These are phyloP conservation scores for Listronotus bonariensis DNA, from an alignment of 1,140 invertebrate species.

Conservation along the genomic window DNA sequence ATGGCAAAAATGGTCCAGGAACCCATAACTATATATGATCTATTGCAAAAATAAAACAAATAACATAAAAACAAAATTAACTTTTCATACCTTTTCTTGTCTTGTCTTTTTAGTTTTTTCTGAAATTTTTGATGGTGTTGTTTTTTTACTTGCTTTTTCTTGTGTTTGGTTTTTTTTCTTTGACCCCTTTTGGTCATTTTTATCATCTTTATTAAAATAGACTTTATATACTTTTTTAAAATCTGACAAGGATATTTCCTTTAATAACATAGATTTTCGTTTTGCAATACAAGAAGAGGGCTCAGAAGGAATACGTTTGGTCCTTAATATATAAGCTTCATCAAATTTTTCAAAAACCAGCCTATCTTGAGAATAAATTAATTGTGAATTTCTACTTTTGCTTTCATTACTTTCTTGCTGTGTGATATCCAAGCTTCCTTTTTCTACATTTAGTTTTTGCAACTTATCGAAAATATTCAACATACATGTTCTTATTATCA, in stretches of 20 bases:
- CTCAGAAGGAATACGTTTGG: constrained; percentile 18
- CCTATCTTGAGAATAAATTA: constrained; percentile 18
- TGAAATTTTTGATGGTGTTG: no score
- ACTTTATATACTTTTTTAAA: constrained; percentile 15
- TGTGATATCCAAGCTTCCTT: not conserved
- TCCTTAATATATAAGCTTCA: constrained; percentile 34
- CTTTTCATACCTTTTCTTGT: no score
- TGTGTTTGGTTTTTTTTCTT: no score
- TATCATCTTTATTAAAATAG: not conserved
- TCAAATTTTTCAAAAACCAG: constrained; percentile 41
- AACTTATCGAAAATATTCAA: constrained; percentile 29
- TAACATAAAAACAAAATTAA: no score
- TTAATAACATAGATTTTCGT: constrained; percentile 9
- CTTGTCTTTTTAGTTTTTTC: no score
- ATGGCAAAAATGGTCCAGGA: no score
- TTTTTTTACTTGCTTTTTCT: no score
- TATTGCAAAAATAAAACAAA: no score
- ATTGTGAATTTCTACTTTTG: not conserved
- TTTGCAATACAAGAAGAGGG: not conserved
- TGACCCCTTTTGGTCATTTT: no score
- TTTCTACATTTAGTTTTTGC: constrained; percentile 9
- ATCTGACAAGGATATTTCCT: not conserved
- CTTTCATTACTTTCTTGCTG: constrained; percentile 2
- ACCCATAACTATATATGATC: no score
- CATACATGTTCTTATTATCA: constrained; percentile 31